Evolutionary conservation across 2,888 invertebrate species (phyloP).

Genomic region (Erpobdella octoculata): DNA sequence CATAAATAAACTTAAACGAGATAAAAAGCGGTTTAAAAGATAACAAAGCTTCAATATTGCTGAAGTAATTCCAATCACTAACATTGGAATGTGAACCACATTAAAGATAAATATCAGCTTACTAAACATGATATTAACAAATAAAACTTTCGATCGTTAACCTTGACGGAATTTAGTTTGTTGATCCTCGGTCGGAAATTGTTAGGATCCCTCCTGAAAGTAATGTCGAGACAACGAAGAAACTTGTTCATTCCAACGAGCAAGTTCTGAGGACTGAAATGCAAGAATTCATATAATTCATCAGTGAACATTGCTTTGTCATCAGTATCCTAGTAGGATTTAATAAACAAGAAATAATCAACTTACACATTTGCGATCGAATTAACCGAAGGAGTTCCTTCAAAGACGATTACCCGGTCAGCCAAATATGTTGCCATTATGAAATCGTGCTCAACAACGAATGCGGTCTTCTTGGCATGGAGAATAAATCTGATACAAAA

Average conservation of each 20-base stretch:
- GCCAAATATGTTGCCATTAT: constrained; percentile 99
- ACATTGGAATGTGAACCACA: too few relatives aligned
- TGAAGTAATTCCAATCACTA: too few relatives aligned
- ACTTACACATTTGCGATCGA: constrained; percentile 72
- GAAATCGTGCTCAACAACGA: constrained; percentile 99
- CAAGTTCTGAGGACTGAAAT: constrained; percentile 66
- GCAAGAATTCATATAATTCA: constrained; percentile 28
- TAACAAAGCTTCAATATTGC: too few relatives aligned
- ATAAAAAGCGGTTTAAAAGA: too few relatives aligned
- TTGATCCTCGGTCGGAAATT: constrained; percentile 97
- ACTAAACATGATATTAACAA: too few relatives aligned
- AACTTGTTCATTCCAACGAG: constrained; percentile 97
- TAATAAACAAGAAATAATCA: neutral
- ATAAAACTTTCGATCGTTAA: too few relatives aligned
- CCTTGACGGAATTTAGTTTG: constrained; percentile 89
- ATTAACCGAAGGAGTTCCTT: constrained; percentile 79
- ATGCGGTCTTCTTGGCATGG: constrained; percentile 97
- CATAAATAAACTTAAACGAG: too few relatives aligned
- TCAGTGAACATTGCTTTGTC: neutral
- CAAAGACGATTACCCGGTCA: constrained; percentile 95
- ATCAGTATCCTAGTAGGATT: neutral
- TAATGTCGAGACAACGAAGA: constrained; percentile 86
- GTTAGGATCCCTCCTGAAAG: constrained; percentile 95
- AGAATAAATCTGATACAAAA: constrained; percentile 68
- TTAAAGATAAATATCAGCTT: too few relatives aligned